Base-by-base conservation (phyloP, 2,888 invertebrate species). In the Acrocyrtus sp. region DNA sequence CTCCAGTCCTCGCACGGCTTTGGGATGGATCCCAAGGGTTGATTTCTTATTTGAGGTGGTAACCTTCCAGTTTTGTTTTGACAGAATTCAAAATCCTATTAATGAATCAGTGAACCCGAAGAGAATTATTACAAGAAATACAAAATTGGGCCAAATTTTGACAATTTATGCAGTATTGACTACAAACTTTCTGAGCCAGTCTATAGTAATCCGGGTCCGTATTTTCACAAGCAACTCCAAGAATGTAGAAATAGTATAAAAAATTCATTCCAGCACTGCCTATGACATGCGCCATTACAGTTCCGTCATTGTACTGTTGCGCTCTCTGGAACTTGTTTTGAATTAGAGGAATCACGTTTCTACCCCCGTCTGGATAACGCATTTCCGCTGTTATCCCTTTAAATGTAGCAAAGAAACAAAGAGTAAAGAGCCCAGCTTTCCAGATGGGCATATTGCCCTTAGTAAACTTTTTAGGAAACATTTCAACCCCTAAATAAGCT, bases 171-270 rank as follows among this genome's bases (percentile, higher is more conserved):
- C 10, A 12, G 10, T 39, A 12, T 39, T 12, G 10, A 8, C 39
- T 39, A 39, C 39, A 12, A 12, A 12, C 39, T 39, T 12, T 39
- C 12, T 39, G 39, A 39, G 12, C 10, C 39, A 12, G 8, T n/a
- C n/a, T n/a, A n/a, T n/a, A n/a, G n/a, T n/a, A 47, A 47, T 6
- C 17, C 4, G 53, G 54, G 58, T 72, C 65, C 2, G 51, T 47
- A 45, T 77, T 73, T 70, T 77, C 77, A 54, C 77, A 77, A 6
- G 72, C 51, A 2, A 77, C 70, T 17, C 75, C 77, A 22, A 77
- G 63, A 39, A 72, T 48, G 43, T 77, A 57, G 29, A 77, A 77
- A 41, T 73, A 77, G 27, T 77, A 66, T 1, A 65, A 12, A n/a
- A 75, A 56, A 56, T 77, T 77, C 62, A 77, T 61, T 26, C 66